Evolutionary conservation across 2,113 vertebrate genomes (phyloP).

Genomic region (Lepisosteus oculatus): DNA sequence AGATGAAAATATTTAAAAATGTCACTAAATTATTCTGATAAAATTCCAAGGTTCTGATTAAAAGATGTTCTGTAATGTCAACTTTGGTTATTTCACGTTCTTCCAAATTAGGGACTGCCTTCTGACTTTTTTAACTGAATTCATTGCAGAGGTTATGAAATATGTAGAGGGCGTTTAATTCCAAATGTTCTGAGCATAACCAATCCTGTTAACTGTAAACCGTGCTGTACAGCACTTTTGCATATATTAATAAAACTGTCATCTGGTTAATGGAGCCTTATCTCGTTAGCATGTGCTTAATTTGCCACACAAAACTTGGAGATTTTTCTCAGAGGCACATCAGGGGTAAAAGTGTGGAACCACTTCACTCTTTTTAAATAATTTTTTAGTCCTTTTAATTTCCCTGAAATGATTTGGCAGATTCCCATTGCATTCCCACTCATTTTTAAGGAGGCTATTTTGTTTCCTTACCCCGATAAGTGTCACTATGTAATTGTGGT

Average conservation of each 20-base stretch:
- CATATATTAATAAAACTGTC: slow-evolving; percentile 53
- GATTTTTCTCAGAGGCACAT: background rate
- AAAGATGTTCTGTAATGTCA: too few relatives aligned
- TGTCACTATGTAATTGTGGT: too few relatives aligned
- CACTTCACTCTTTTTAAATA: too few relatives aligned
- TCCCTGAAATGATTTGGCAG: too few relatives aligned
- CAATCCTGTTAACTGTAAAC: slow-evolving; percentile 33
- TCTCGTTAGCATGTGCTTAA: slow-evolving; percentile 42
- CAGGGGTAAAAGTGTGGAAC: background rate
- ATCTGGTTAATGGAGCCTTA: slow-evolving; percentile 45
- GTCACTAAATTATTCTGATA: too few relatives aligned
- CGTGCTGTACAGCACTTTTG: slow-evolving; percentile 34
- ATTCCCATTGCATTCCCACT: too few relatives aligned
- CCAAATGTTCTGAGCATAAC: slow-evolving; percentile 23
- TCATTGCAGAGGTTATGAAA: slow-evolving; percentile 22
- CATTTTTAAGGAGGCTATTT: too few relatives aligned
- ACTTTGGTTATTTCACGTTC: too few relatives aligned
- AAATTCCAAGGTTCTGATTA: too few relatives aligned
- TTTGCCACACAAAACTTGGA: slow-evolving; percentile 26
- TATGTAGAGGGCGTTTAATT: slow-evolving; percentile 6
- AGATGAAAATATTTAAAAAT: too few relatives aligned
- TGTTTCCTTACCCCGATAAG: too few relatives aligned
- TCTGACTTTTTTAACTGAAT: background rate
- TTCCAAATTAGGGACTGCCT: background rate
- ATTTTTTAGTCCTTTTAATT: too few relatives aligned